Base-by-base conservation (phyloP, 2,888 invertebrate genomes). In the Archips xylosteana region DNA sequence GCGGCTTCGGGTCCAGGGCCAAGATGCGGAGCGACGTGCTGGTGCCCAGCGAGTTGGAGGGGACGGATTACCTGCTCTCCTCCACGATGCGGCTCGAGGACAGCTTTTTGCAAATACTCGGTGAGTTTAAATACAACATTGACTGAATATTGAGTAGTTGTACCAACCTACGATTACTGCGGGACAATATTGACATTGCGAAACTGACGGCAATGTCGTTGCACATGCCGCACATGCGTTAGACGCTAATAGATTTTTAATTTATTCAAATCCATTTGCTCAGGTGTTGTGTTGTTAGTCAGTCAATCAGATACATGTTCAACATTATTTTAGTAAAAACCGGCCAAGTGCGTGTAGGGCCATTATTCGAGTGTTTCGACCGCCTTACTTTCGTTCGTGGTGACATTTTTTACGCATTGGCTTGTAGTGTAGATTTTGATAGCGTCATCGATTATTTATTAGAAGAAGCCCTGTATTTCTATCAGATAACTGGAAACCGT, bases 1-100 rank as follows among this genome's bases (percentile, higher is more conserved):
- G 76, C 77, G 83, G 67, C 10, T 75, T 79, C 85, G 84, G 79
- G 81, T 74, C 79, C 85, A 84, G 79, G 80, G 78, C 85, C 83
- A 92, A 80, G 84, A 95, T 95, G 95, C 85, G 94, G 82, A 94
- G 94, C 89, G 95, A 95, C 82, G 92, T 95, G 78, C 82, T 95
- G 81, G 88, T 86, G 76, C 94, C 95, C 65, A 94, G 92, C 78
- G 96, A 96, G 89, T 88, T 96, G 83, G 96, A 96, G 86, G 95
- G 95, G 79, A 95, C 95, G 5, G 96, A 96, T 84, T 96, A 95
- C 86, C 92, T 96, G 76, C 91, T 96, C 75, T 95, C 95, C 78
- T 95, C 95, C 77, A 95, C 96, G 15, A 95, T 96, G 88, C 90
- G 95, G 82, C 84, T 96, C 72, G 96, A 96, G 80, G 96, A 96